phyloP scores from a whole-genome alignment of 2,113 vertebrate genomes.

The Charina bottae region DNA sequence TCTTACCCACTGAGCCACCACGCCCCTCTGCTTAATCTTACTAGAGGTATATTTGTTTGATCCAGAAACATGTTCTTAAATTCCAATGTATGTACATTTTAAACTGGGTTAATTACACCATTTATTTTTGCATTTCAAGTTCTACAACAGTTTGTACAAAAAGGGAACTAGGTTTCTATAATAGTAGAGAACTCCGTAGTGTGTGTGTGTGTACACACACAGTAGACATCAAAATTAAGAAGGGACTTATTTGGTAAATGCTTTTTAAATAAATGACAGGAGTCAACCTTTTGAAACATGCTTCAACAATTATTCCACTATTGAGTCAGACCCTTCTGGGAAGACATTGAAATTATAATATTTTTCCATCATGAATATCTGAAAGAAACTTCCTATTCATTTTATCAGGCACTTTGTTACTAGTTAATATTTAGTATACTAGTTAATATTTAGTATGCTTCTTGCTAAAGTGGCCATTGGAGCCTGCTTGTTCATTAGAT shows the following conservation, averaged over 20 bases:
- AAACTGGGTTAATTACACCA: too few species aligned
- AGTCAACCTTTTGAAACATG: background rate
- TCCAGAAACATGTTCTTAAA: too few species aligned
- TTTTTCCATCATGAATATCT: conserved; percentile 5
- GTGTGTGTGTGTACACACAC: background rate
- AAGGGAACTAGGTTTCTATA: background rate
- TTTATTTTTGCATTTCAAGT: background rate
- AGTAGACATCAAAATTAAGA: background rate
- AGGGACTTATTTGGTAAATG: background rate
- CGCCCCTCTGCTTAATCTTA: too few species aligned
- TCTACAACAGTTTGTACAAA: background rate
- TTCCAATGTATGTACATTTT: too few species aligned
- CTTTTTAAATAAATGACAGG: background rate
- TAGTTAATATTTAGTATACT: background rate
- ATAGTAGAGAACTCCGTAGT: background rate
- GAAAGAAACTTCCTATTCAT: conserved; percentile 7
- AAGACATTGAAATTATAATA: background rate
- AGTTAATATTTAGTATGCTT: conserved; percentile 1
- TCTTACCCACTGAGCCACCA: too few species aligned
- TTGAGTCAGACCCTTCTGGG: background rate
- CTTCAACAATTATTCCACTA: background rate
- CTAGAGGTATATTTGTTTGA: too few species aligned
- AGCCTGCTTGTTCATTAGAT: background rate
- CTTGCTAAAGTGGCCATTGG: conserved; percentile 7
- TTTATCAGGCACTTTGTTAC: background rate